These are phyloP conservation scores for Scarus forsteni DNA, from an alignment of 2,797 vertebrate genomes.

Conservation along the genomic window DNA sequence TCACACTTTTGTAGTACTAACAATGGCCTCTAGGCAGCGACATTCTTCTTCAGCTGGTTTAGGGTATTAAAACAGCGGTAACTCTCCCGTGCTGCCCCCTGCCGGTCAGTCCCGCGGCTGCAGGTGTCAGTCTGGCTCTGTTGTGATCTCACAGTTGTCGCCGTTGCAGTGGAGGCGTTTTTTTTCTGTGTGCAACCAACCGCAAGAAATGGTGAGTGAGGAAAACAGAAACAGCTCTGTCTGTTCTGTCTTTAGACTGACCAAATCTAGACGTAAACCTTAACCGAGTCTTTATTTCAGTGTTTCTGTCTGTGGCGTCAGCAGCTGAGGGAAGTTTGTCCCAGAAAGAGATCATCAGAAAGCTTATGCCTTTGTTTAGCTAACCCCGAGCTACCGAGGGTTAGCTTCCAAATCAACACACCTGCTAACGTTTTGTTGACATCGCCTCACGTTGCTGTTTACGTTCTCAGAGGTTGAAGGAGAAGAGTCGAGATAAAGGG, in stretches of 20 bases:
- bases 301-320: not conserved
- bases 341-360: slow-evolving; percentile 16
- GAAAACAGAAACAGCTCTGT: slow-evolving; percentile 40
- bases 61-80: not conserved
- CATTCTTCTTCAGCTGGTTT: not conserved
- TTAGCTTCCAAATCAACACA: slow-evolving; percentile 51
- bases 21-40: not conserved
- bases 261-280: not conserved
- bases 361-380: slow-evolving; percentile 76
- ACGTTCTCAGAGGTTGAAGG: not conserved
- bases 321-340: not conserved
- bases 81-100: slow-evolving; percentile 16
- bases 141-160: slow-evolving; percentile 67
- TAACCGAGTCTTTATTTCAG: not conserved
- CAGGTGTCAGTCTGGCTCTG: slow-evolving; percentile 24
- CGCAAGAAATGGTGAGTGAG: slow-evolving; percentile 86
- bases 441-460: not conserved
- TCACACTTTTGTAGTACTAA: not conserved
- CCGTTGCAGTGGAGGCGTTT: slow-evolving; percentile 79
- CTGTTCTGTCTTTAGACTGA: not conserved
- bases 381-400: slow-evolving; percentile 53
- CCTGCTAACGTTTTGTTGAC: not conserved
- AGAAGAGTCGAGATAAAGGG: not conserved
- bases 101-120: not conserved
- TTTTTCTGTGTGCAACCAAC: slow-evolving; percentile 59